Percentiles rank a stretch among this genome's conserved stretches.
Conservation (phyloP, 2,113 vertebrate genomes). For the Ammodytes dubius region DNA sequence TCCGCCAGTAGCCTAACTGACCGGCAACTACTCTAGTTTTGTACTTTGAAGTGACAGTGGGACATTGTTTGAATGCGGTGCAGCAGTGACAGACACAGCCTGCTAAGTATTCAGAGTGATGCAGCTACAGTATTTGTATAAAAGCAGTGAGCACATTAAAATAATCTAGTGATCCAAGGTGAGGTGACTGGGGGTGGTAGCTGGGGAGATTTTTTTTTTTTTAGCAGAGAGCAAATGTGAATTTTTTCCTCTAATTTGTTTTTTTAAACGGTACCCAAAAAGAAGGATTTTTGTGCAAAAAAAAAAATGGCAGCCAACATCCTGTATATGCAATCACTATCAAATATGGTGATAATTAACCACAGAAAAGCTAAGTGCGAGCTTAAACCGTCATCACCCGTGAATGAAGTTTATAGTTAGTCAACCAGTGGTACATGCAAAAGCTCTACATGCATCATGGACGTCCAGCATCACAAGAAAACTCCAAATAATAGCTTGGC, state of each 20-base stretch:
- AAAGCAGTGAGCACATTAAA: conserved; percentile 27
- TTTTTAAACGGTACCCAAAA: conserved; percentile 29
- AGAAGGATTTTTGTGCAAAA: conserved; percentile 42
- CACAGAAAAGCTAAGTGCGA: conserved; percentile 42
- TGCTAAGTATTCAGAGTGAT: conserved; percentile 7
- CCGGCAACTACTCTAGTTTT: conserved; percentile 24
- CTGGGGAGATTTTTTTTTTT: conserved; percentile 43
- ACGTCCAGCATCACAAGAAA: conserved; percentile 54
- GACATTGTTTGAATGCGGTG: conserved; percentile 38
- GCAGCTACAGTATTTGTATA: not conserved
- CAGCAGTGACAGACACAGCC: conserved; percentile 30
- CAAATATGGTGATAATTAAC: conserved; percentile 52
- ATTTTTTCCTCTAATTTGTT: not conserved
- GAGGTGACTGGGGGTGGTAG: conserved; percentile 53
- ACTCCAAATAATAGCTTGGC: conserved; percentile 45
- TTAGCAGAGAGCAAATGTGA: conserved; percentile 66
- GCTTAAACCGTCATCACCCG: conserved; percentile 32
- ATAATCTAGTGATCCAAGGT: conserved; percentile 47
- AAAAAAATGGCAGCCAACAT: conserved; percentile 71
- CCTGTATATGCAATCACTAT: conserved; percentile 85
- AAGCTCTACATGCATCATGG: conserved; percentile 73
- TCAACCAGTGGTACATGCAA: conserved; percentile 77
- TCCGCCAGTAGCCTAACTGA: conserved; percentile 36
- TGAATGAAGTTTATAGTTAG: conserved; percentile 60
- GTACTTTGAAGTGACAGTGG: conserved; percentile 21